Conservation (phyloP, 2,113 vertebrate species). For the Speoplatyrhinus poulsoni region DNA sequence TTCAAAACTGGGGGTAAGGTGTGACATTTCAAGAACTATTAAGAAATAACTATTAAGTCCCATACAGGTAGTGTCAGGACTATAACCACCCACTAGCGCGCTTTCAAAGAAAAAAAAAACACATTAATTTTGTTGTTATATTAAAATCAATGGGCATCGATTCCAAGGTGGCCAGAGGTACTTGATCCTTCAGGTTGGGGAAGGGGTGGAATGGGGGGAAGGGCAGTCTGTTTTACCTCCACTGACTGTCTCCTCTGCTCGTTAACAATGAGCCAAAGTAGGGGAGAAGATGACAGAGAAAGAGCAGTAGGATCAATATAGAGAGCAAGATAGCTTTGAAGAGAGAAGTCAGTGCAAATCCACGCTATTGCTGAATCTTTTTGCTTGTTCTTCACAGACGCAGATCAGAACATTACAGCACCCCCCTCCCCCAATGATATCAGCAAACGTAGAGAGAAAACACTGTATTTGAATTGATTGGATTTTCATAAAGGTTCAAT, state of each 20-base stretch:
- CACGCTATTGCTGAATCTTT: not conserved
- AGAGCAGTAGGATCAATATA: conserved; percentile 81
- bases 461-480: not conserved
- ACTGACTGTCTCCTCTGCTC: conserved; percentile 7
- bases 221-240: conserved; percentile 42
- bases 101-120: conserved; percentile 68
- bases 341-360: conserved; percentile 81
- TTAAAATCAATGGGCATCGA: conserved; percentile 77
- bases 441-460: conserved; percentile 21
- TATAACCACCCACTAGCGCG: not conserved
- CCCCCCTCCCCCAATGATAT: conserved; percentile 1
- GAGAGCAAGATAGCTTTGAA: conserved; percentile 89
- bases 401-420: conserved; percentile 21
- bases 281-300: conserved; percentile 28
- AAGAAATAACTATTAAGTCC: no score
- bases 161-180: conserved; percentile 72
- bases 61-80: no score
- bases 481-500: not conserved
- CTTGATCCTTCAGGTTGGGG: conserved; percentile 61
- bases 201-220: conserved; percentile 12
- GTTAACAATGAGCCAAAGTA: conserved; percentile 40
- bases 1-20: no score
- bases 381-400: conserved; percentile 21
- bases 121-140: conserved; percentile 76
- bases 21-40: no score